phyloP scores from a whole-genome alignment of 2,888 invertebrate species.

The Poecilobothrus nobilitatus region DNA sequence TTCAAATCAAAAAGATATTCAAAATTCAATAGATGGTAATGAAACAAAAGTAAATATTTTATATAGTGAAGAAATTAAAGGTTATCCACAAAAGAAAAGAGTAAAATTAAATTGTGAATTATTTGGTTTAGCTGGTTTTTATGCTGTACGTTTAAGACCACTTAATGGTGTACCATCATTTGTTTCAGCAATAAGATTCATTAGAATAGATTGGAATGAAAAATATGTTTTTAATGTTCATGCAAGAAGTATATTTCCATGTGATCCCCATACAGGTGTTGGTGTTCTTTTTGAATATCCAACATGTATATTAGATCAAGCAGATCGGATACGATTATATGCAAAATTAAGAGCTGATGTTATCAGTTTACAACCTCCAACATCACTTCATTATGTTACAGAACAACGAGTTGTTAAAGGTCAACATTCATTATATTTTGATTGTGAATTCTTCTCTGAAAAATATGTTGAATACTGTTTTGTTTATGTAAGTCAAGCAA shows the following conservation, averaged over 20 bases:
- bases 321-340: constrained; percentile 71
- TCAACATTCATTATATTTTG: constrained; percentile 66
- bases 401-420: constrained; percentile 60
- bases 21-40: constrained; percentile 44
- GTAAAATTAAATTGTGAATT: constrained; percentile 66
- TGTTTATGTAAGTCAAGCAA: constrained; percentile 77
- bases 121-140: constrained; percentile 76
- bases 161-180: constrained; percentile 54
- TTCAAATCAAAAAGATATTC: constrained; percentile 23
- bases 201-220: constrained; percentile 68
- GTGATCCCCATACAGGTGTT: constrained; percentile 64
- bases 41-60: constrained; percentile 53
- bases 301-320: constrained; percentile 65
- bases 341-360: constrained; percentile 64
- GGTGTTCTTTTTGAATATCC: constrained; percentile 78
- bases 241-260: constrained; percentile 74
- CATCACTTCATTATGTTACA: constrained; percentile 53
- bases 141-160: constrained; percentile 64
- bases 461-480: constrained; percentile 80
- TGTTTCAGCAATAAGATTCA: constrained; percentile 42
- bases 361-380: constrained; percentile 57
- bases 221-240: constrained; percentile 79
- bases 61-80: constrained; percentile 69
- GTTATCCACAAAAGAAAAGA: constrained; percentile 59
- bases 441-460: constrained; percentile 75